Evolutionary conservation across 1,140 invertebrate species (phyloP).

Genomic region (Agrypnia vestita): DNA sequence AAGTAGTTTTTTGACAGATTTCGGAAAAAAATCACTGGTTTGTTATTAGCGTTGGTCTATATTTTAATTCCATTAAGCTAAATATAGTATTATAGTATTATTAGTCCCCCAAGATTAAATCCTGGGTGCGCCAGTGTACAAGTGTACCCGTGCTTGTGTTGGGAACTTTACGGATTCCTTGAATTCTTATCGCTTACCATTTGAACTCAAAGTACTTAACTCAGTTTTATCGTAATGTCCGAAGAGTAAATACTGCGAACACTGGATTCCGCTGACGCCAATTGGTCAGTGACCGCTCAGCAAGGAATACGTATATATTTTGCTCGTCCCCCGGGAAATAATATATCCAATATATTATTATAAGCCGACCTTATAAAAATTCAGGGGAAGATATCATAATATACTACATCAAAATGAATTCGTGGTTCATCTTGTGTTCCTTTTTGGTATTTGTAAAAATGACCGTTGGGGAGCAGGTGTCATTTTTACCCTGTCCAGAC

Average conservation of each 20-base stretch:
- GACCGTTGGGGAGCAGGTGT: slow-evolving; percentile 36
- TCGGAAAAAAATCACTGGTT: too few species aligned
- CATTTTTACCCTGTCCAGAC: slow-evolving; percentile 12
- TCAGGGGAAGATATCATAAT: too few species aligned
- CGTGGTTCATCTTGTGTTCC: slow-evolving; percentile 26
- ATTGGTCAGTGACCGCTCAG: slow-evolving; percentile 32
- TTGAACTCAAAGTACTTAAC: slow-evolving; percentile 4
- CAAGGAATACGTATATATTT: not conserved
- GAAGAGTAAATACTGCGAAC: not conserved
- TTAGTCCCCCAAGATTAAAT: too few species aligned
- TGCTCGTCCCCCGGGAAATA: not conserved
- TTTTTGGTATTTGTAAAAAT: slow-evolving; percentile 35
- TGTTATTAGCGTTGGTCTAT: too few species aligned
- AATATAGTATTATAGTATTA: too few species aligned
- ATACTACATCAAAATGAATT: slow-evolving; percentile 9
- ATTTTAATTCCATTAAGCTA: too few species aligned
- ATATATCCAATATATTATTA: not conserved
- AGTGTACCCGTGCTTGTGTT: not conserved
- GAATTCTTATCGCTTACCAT: not conserved
- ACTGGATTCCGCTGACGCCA: not conserved
- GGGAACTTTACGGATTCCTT: not conserved
- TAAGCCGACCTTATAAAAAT: not conserved
- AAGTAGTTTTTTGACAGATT: too few species aligned
- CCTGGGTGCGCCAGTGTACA: too few species aligned
- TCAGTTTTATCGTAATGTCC: not conserved